phyloP scores from a whole-genome alignment of 1,140 invertebrate species.

The Bombus balteatus region DNA sequence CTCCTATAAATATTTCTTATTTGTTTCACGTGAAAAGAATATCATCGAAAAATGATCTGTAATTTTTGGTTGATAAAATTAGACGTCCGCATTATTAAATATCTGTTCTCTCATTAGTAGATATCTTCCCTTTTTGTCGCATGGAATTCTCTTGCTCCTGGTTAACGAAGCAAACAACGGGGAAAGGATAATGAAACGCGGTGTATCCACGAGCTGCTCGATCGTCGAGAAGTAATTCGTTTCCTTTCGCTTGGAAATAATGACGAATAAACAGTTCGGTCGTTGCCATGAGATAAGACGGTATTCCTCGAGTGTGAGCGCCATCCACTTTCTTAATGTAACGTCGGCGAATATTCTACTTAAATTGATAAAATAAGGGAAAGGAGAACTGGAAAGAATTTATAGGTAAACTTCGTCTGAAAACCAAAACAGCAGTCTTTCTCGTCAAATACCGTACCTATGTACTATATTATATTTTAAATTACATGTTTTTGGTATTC shows the following conservation, averaged over 20 bases:
- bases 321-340: background rate
- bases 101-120: background rate
- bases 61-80: too few species aligned
- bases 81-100: too few species aligned
- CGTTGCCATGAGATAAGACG: conserved; percentile 11
- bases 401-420: too few species aligned
- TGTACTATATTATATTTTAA: too few species aligned
- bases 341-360: background rate
- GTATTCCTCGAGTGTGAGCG: background rate
- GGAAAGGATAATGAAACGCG: conserved; percentile 27
- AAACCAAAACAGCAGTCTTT: too few species aligned
- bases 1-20: background rate
- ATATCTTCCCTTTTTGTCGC: background rate
- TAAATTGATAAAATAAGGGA: background rate
- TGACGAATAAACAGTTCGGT: conserved; percentile 30
- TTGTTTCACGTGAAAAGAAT: too few species aligned
- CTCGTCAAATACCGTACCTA: too few species aligned
- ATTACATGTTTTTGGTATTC: too few species aligned
- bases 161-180: background rate
- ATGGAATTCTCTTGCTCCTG: background rate
- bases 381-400: too few species aligned
- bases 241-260: conserved; percentile 25
- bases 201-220: conserved; percentile 4
- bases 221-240: conserved; percentile 38
- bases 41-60: background rate